These are phyloP conservation scores for Gadopsis marmoratus DNA, from an alignment of 2,797 vertebrate genomes.

Conservation along the genomic window DNA sequence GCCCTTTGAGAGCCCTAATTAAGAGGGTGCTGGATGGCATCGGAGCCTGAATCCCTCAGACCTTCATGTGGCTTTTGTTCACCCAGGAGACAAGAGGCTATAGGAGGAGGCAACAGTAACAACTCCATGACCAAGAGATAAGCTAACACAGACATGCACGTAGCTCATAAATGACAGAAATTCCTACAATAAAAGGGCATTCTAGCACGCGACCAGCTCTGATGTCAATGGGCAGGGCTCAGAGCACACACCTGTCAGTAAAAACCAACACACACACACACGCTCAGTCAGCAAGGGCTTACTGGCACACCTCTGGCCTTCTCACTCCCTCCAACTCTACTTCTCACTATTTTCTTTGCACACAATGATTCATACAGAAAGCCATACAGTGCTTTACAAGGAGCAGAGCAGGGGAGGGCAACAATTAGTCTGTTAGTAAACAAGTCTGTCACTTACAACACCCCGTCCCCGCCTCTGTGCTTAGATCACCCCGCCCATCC, in stretches of 20 bases:
- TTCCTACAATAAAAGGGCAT: conserved; percentile 50
- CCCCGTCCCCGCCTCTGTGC: conserved; percentile 67
- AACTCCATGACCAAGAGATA: conserved; percentile 56
- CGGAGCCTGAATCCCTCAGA: conserved; percentile 66
- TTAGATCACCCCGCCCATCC: conserved; percentile 66
- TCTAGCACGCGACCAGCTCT: conserved; percentile 43
- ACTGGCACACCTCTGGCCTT: conserved; percentile 43
- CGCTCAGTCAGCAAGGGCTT: conserved; percentile 39
- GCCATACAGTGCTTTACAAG: conserved; percentile 68
- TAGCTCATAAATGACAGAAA: conserved; percentile 60
- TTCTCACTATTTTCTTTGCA: conserved; percentile 57
- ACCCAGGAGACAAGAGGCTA: conserved; percentile 57
- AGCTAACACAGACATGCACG: conserved; percentile 51
- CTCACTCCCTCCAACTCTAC: conserved; percentile 43
- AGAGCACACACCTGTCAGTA: conserved; percentile 48
- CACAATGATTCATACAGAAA: conserved; percentile 51
- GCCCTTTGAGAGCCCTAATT: conserved; percentile 80
- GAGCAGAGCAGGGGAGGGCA: conserved; percentile 66
- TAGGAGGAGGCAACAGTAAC: conserved; percentile 55
- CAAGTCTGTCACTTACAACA: conserved; percentile 73
- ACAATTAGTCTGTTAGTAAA: conserved; percentile 82
- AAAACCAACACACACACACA: conserved; percentile 27
- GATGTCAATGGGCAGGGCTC: conserved; percentile 29
- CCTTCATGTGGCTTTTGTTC: conserved; percentile 74
- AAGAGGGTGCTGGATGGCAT: conserved; percentile 77